These are phyloP conservation scores for Cinclus cinclus DNA, from an alignment of 2,113 vertebrate species.

Conservation along the genomic window DNA sequence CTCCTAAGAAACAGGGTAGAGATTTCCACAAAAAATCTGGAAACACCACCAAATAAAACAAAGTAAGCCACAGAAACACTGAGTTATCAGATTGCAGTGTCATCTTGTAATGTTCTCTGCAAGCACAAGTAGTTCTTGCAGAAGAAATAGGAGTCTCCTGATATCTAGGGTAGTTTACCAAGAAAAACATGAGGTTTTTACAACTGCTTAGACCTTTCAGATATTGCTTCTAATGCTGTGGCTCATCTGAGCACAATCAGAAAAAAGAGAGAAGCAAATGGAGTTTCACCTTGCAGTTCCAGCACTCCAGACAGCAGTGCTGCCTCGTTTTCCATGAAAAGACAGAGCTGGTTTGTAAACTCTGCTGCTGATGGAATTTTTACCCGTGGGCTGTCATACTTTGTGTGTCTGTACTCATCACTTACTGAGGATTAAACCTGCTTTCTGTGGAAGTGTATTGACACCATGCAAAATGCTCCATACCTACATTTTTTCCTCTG, in stretches of 20 bases:
- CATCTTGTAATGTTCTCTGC: neutral
- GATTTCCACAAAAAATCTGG: constrained; percentile 50
- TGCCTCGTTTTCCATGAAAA: neutral
- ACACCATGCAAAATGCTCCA: neutral
- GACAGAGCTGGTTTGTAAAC: neutral
- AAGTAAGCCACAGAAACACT: neutral
- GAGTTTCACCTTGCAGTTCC: neutral
- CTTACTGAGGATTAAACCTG: neutral
- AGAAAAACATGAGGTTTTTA: neutral
- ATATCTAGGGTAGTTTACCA: neutral
- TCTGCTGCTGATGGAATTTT: neutral
- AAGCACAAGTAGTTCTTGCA: neutral
- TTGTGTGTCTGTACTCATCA: neutral
- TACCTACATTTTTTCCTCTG: neutral
- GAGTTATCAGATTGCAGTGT: constrained; percentile 60
- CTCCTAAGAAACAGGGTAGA: constrained; percentile 8
- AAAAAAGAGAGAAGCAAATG: neutral
- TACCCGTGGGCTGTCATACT: neutral
- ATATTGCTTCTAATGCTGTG: neutral
- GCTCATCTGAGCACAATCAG: neutral
- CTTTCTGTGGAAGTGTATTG: neutral
- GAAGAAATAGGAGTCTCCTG: neutral
- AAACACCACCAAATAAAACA: neutral
- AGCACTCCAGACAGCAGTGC: neutral
- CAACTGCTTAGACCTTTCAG: neutral